Evolutionary conservation across 2,888 invertebrate genomes (phyloP).

Genomic region (Calephelis perditalis): DNA sequence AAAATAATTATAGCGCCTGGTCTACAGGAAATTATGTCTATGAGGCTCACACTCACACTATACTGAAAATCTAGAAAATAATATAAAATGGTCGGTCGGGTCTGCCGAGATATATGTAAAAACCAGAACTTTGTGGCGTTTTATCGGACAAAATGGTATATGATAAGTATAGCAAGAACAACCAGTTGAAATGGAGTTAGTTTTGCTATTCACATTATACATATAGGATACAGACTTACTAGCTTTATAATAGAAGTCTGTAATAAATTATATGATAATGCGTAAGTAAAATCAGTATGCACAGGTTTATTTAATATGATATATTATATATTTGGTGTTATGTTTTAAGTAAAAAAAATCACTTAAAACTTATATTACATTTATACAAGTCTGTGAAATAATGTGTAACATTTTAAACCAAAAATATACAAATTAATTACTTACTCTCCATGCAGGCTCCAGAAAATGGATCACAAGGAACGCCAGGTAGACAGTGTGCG

Average conservation of each 20-base stretch:
- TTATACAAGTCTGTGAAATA: slow-evolving; percentile 10
- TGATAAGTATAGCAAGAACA: slow-evolving; percentile 58
- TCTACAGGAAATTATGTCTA: slow-evolving; percentile 25
- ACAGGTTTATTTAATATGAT: background rate
- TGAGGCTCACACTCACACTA: slow-evolving; percentile 26
- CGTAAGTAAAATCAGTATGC: slow-evolving; percentile 15
- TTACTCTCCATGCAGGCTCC: slow-evolving; percentile 92
- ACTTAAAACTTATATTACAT: slow-evolving; percentile 10
- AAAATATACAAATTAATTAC: slow-evolving; percentile 38
- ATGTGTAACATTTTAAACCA: background rate
- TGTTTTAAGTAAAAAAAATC: slow-evolving; percentile 4
- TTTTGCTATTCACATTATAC: slow-evolving; percentile 67
- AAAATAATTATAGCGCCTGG: slow-evolving; percentile 21
- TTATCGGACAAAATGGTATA: slow-evolving; percentile 75
- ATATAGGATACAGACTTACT: slow-evolving; percentile 56
- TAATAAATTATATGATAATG: slow-evolving; percentile 24
- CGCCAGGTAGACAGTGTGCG: slow-evolving; percentile 88
- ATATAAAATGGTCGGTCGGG: slow-evolving; percentile 52
- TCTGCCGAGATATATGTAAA: slow-evolving; percentile 59
- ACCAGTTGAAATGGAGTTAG: slow-evolving; percentile 77
- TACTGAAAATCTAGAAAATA: slow-evolving; percentile 27
- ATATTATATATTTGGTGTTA: slow-evolving; percentile 24
- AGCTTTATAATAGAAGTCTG: slow-evolving; percentile 51
- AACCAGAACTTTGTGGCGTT: slow-evolving; percentile 76
- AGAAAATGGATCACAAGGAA: slow-evolving; percentile 86